A percentile compares a stretch with the other conserved stretches of the same genome.
These are phyloP conservation scores for Craterocephalus amniculus DNA, from an alignment of 2,797 vertebrate genomes.

Conservation along the genomic window DNA sequence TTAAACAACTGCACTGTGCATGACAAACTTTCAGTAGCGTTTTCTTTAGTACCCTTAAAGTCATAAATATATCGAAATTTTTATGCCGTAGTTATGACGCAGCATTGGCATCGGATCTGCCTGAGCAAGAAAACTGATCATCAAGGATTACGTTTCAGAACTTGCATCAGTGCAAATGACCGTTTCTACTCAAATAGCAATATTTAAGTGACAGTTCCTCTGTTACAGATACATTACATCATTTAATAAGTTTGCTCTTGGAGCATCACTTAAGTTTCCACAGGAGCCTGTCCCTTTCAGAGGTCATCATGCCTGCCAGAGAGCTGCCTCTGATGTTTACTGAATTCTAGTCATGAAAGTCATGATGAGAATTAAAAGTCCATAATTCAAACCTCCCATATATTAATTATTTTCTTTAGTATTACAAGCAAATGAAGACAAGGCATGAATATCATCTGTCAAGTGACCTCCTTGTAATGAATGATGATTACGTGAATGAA, in stretches of 20 bases:
- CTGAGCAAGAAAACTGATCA: slow-evolving; percentile 16
- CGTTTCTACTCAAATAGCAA: not conserved
- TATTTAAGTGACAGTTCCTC: not conserved
- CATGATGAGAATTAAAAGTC: not conserved
- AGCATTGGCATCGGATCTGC: slow-evolving; percentile 3
- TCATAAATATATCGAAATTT: slow-evolving; percentile 9
- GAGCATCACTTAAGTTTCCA: slow-evolving; percentile 12
- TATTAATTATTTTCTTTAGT: slow-evolving; percentile 4
- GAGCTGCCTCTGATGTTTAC: not conserved
- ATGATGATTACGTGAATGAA: slow-evolving; percentile 11
- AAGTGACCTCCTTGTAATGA: not conserved
- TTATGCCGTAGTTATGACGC: not conserved
- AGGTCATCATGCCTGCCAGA: slow-evolving; percentile 4
- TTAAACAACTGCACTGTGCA: slow-evolving; percentile 6
- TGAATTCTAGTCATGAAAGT: not conserved
- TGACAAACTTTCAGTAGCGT: not conserved
- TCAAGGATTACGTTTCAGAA: slow-evolving; percentile 5
- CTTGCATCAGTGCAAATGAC: slow-evolving; percentile 20
- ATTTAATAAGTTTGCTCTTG: slow-evolving; percentile 3
- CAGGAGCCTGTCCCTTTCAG: slow-evolving; percentile 3
- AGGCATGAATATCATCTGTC: not conserved
- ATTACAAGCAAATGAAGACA: not conserved
- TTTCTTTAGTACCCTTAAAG: not conserved
- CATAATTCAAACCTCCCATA: not conserved
- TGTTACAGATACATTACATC: slow-evolving; percentile 25